Evolutionary conservation across 1,140 invertebrate species (phyloP), one percentile per base, ranked within the genome.

Genomic region (Drosophila carrolli): DNA sequence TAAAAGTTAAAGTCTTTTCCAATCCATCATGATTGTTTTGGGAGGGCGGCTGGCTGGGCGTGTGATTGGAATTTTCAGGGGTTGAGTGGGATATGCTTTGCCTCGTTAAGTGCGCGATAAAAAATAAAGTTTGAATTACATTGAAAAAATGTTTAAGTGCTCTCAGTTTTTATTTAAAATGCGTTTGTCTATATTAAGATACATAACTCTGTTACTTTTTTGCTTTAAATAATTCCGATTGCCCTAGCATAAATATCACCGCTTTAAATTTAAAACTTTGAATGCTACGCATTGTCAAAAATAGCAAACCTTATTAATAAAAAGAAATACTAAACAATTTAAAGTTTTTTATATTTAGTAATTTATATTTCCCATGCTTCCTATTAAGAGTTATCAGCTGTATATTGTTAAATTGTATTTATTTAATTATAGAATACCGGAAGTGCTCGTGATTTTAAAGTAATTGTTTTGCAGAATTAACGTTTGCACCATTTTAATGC

Each of bases 1-100:
- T 61, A 29, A 70, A 57, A 70, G 63, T 41, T 70, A 71, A 70
- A 68, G 67, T 16, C 65, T 58, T 70, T 71, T 55, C 23, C 67
- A 38, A 58, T 71, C 37, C 63, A 71, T 71, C 51, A 57, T 43
- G 27, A 38, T 65, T 41, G 63, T 51, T 53, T 53, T 37, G 65
- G 32, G 37, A 14, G 41, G 58, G 13, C 14, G 16, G 27, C 27
- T 60, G 60, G 40, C 54, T 59, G 61, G 62, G 50, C 61, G 57
- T 79, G 71, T 65, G 81, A 85, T 81, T 74, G 55, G 70, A 85
- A 82, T 78, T 77, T 62, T 43, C 14, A 2, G 74, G 74, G 75
- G 48, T 44, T 9, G 29, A 41, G 61, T 76, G 65, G 81, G 76
- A 68, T 71, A 60, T 57, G 50, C 44, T 43, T 71, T 66, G 74